These are phyloP conservation scores for Catocala fraxini DNA, from an alignment of 2,888 invertebrate species.

Conservation along the genomic window DNA sequence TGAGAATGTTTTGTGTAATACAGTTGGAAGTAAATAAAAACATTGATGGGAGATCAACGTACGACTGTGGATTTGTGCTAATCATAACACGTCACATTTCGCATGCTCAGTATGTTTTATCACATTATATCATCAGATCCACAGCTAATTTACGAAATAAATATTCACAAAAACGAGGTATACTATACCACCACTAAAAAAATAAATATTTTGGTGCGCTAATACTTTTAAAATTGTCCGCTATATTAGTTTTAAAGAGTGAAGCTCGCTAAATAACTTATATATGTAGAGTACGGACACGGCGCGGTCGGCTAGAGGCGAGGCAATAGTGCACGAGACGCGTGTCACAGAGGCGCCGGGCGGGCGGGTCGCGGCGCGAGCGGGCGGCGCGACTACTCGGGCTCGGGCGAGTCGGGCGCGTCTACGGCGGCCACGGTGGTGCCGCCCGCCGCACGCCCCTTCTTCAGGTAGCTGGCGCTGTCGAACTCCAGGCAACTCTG, in stretches of 20 bases:
- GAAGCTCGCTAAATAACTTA: slow-evolving; percentile 49
- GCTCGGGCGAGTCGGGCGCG: slow-evolving; percentile 84
- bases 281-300: slow-evolving; percentile 12
- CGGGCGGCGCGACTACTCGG: slow-evolving; percentile 67
- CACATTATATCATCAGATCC: slow-evolving; percentile 62
- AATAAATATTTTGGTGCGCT: slow-evolving; percentile 83
- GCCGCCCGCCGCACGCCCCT: slow-evolving; percentile 76
- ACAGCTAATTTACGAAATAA: slow-evolving; percentile 57
- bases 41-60: slow-evolving; percentile 58
- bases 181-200: slow-evolving; percentile 67
- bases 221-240: slow-evolving; percentile 79
- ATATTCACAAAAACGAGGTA: slow-evolving; percentile 62
- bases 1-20: slow-evolving; percentile 37
- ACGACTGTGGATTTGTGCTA: slow-evolving; percentile 46
- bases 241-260: slow-evolving; percentile 63
- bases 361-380: slow-evolving; percentile 27
- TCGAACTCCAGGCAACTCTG: slow-evolving; percentile 87
- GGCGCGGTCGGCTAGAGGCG: slow-evolving; percentile 37
- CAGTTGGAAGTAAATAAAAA: slow-evolving; percentile 39
- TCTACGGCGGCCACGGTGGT: slow-evolving; percentile 76
- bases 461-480: slow-evolving; percentile 83
- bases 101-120: slow-evolving; percentile 47
- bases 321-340: neutral
- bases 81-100: slow-evolving; percentile 28
- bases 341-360: too few species aligned